Conservation (phyloP, 2,888 invertebrate species). For the Netelia virgata region DNA sequence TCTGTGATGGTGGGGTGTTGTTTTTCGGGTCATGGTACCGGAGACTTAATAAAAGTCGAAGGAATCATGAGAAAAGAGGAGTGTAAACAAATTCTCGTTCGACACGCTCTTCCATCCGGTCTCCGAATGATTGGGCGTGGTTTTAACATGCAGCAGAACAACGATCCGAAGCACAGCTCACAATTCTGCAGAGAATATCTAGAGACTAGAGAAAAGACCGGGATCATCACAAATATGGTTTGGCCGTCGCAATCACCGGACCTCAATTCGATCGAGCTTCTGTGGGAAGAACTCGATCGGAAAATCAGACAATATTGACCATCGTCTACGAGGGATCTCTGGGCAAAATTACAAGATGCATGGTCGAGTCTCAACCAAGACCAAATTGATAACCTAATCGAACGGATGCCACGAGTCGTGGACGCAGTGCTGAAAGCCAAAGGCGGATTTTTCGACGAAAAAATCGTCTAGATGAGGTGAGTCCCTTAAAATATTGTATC, state of each 20-base stretch:
- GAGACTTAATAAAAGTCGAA: conserved; percentile 69
- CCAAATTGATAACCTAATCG: conserved; percentile 9
- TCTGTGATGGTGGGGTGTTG: conserved; percentile 32
- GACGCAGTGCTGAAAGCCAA: conserved; percentile 36
- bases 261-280: conserved; percentile 24
- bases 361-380: conserved; percentile 2
- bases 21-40: conserved; percentile 55
- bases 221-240: conserved; percentile 9
- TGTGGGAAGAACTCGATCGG: conserved; percentile 30
- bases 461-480: conserved; percentile 15
- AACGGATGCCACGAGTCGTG: conserved; percentile 30
- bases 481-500: conserved; percentile 70
- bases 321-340: conserved; percentile 2
- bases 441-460: conserved; percentile 40
- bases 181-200: conserved; percentile 66
- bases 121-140: conserved; percentile 57
- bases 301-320: conserved; percentile 13
- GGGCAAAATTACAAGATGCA: conserved; percentile 8
- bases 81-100: conserved; percentile 65
- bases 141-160: conserved; percentile 71
- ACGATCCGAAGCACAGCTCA: conserved; percentile 69
- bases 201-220: conserved; percentile 29
- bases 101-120: conserved; percentile 62
- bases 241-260: conserved; percentile 41
- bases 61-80: conserved; percentile 68